Percentiles rank a stretch among this genome's conserved stretches.
These are phyloP conservation scores for Mylabris sibirica DNA, from an alignment of 2,888 invertebrate species.

Conservation along the genomic window DNA sequence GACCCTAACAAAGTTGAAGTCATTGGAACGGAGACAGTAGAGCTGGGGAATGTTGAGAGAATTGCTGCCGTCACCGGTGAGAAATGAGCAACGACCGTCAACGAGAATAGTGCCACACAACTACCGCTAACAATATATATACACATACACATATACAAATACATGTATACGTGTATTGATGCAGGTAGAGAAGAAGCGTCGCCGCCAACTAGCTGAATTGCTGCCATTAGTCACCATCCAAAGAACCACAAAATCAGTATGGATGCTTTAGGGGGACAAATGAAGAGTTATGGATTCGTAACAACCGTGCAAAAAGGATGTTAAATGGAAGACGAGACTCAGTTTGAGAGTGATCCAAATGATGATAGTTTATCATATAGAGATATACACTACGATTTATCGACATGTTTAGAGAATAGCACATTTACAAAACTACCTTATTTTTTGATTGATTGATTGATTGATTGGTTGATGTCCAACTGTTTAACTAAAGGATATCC, in stretches of 20 bases:
- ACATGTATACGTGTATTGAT: conserved; percentile 35
- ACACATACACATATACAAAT: conserved; percentile 31
- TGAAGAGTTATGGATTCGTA: conserved; percentile 60
- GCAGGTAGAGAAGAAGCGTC: conserved; percentile 46
- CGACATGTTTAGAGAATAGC: conserved; percentile 11
- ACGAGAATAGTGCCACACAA: conserved; percentile 46
- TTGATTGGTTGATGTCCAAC: not conserved
- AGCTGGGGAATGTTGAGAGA: conserved; percentile 46
- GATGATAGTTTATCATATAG: conserved; percentile 28
- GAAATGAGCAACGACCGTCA: conserved; percentile 56
- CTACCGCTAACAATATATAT: conserved; percentile 15
- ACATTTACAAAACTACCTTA: not conserved
- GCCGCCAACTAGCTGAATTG: conserved; percentile 57
- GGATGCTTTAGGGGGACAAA: conserved; percentile 52
- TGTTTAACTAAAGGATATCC: conserved; percentile 2
- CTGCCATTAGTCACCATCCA: conserved; percentile 60
- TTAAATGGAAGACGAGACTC: conserved; percentile 50
- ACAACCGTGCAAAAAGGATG: conserved; percentile 54
- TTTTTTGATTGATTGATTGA: not conserved
- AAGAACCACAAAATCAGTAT: conserved; percentile 51
- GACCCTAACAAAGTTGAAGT: conserved; percentile 52
- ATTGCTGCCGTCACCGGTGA: conserved; percentile 58
- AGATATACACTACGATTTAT: conserved; percentile 34
- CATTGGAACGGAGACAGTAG: conserved; percentile 50
- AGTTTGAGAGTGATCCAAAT: conserved; percentile 41